Evolutionary conservation across 2,113 vertebrate species (phyloP).

Genomic region (Orientallactaga bullata): DNA sequence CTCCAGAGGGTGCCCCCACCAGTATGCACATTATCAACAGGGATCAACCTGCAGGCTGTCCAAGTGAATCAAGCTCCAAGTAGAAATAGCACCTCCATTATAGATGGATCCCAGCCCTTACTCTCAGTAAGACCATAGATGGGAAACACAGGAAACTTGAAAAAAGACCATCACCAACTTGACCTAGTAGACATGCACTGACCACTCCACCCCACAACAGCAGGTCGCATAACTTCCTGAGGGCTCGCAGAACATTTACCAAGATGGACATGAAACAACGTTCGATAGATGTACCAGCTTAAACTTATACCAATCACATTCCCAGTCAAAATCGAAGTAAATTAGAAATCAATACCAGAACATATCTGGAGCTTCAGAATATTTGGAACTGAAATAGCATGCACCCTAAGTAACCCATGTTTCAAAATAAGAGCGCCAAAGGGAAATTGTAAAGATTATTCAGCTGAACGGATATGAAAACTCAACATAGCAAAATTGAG

Average conservation of each 20-base stretch:
- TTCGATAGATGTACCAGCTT: not conserved
- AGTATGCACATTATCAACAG: no score
- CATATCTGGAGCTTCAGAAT: not conserved
- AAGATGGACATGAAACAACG: not conserved
- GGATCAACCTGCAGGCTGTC: not conserved
- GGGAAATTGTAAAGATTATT: not conserved
- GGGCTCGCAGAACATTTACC: not conserved
- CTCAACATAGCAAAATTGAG: no score
- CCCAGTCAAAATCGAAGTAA: not conserved
- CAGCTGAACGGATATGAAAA: constrained; percentile 28
- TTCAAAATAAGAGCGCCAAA: not conserved
- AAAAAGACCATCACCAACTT: no score
- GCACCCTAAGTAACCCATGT: not conserved
- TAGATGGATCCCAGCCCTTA: not conserved
- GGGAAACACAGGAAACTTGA: not conserved
- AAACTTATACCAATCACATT: not conserved
- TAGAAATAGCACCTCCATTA: not conserved
- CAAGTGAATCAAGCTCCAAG: not conserved
- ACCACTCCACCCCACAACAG: not conserved
- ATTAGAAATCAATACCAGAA: not conserved
- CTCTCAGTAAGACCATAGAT: not conserved
- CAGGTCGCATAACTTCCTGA: not conserved
- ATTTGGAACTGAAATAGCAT: not conserved
- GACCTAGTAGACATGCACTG: rapidly evolving
- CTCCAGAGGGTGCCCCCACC: no score